Evolutionary conservation across 2,797 vertebrate genomes (phyloP), one percentile per base, ranked within the genome.

Genomic region (Myripristis murdjan): DNA sequence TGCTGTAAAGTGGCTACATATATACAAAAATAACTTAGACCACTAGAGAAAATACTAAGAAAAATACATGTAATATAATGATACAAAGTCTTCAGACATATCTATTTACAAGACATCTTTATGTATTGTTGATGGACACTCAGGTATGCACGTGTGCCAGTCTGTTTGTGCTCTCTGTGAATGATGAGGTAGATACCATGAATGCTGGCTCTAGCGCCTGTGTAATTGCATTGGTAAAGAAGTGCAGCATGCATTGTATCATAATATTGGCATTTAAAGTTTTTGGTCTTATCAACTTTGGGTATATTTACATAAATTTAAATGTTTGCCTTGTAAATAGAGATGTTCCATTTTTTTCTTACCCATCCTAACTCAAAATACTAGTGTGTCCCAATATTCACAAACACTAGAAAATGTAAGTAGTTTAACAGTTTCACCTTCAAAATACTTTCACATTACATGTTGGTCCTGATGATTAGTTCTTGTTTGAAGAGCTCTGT

Each of bases 101-200:
- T 60, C 20, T 52, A 56, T 67, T 41, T 65, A 9, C 35, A 12
- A 10, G 3, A 51, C 28, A 73, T 63, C 2, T 61, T 23, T 49
- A 12, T 63, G 3, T 15, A 41, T 60, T 46, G 6, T 15, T 23
- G 49, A 67, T 59, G 4, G 11, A 43, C 31, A 33, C 52, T 7
- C 14, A 57, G 20, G 15, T 57, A n/a, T 67, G 15, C 7, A 31
- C 18, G 46, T 46, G 18, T 59, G 12, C 35, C 10, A 51, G 1
- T 18, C 6, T 53, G 22, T 24, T 4, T 60, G 15, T 67, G 22
- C 48, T 62, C 61, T 12, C 7, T 58, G 7, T 70, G 1, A 51
- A 12, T 28, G 16, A 66, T 74, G 81, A 84, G 79, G 82, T 85
- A 88, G 73, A 75, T 52, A 41, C 51, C 20, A 47, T 35, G 33